Base-by-base conservation (phyloP, 2,113 vertebrate genomes). In the Atherinomorus stipes region DNA sequence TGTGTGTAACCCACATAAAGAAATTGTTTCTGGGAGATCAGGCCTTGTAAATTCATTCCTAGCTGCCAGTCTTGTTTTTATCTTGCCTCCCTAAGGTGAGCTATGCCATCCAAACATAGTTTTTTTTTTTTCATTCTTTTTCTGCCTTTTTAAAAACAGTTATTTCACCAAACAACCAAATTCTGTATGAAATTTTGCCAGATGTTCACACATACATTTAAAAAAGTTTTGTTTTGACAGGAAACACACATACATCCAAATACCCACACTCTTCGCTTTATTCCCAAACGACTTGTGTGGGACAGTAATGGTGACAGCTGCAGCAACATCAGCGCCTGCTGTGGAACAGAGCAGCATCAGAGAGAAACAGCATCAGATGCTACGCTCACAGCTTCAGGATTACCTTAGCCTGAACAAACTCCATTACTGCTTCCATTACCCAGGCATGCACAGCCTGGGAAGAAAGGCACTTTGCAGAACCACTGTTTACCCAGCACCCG, bases 1-100 rank as follows among this genome's bases (percentile, higher is more conserved):
- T 88, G 86, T 92, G 87, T 90, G 88, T 92, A 89, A 90, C 86
- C 78, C 85, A 91, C 86, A 89, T 90, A 88, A 89, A 92, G 87
- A 88, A 89, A 91, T 90, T 91, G 90, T 92, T 89, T 92, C 86
- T 89, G 81, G 83, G 83, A 89, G 85, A 89, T 90, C 80, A 72
- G 60, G 72, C 74, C 78, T 74, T 40, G 63, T 90, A 92, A 89
- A 90, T 91, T 90, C 82, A 88, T 90, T 91, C 83, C 80, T 85
- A 62, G 85, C 90, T 56, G 38, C 78, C 83, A 87, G 88, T 76
- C 67, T 52, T 73, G 68, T 87, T 89, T 80, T 91, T 87, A 89
- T 90, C 86, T 83, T 63, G 23, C 88, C 81, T 89, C 88, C 90
- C 90, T 86, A 84, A 88, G 90, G 90, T 88, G 84, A 84, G 54